Evolutionary conservation across 1,140 invertebrate species (phyloP).

Genomic region (Aphelenchoides besseyi): DNA sequence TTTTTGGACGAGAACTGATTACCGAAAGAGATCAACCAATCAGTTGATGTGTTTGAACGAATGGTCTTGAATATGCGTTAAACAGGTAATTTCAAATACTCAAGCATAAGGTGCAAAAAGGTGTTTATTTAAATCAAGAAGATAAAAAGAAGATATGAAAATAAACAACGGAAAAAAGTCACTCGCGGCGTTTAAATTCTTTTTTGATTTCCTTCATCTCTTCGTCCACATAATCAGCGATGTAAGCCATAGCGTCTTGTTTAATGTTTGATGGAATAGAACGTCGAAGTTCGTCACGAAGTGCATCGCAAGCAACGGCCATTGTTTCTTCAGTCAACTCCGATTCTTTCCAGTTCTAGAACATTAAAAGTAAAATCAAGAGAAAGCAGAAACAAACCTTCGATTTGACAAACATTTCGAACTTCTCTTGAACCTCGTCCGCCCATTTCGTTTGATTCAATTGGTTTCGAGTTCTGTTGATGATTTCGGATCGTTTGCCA

Average conservation of each 20-base stretch:
- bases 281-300: constrained; percentile 10
- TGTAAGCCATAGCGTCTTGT: constrained; percentile 3
- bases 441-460: constrained; percentile 10
- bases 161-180: constrained; percentile 10
- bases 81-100: too few species aligned
- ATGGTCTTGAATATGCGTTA: too few species aligned
- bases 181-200: constrained; percentile 8
- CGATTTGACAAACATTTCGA: constrained; percentile 3
- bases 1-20: too few species aligned
- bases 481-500: background rate
- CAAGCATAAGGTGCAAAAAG: too few species aligned
- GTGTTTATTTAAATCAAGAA: too few species aligned
- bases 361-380: background rate
- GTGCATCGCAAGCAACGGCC: background rate
- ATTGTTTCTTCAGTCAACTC: constrained; percentile 19
- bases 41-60: too few species aligned
- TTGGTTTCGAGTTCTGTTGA: background rate
- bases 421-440: constrained; percentile 17
- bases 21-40: too few species aligned
- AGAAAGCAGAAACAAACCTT: constrained; percentile 17
- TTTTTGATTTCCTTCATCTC: constrained; percentile 8
- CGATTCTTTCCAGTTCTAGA: constrained; percentile 4
- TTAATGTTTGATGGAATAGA: constrained; percentile 9
- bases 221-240: constrained; percentile 11
- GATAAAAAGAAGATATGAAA: constrained; percentile 6